A percentile compares a stretch with the other conserved stretches of the same genome.
These are phyloP conservation scores for Mesocentrotus franciscanus DNA, from an alignment of 53 echinoderm and acorn worm genomes.

Conservation along the genomic window DNA sequence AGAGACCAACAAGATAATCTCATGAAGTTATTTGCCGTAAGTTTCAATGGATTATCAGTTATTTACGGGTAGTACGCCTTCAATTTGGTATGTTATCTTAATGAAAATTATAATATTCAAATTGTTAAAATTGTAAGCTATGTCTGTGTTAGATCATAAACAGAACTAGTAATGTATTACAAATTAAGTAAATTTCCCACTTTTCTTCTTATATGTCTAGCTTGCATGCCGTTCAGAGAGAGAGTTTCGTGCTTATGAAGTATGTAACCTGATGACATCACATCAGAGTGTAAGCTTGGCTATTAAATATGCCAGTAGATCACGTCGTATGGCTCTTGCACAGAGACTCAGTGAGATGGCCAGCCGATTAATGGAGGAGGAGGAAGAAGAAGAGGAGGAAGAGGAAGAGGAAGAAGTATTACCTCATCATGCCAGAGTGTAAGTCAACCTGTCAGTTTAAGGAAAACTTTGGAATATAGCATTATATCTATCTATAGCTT, in stretches of 20 bases:
- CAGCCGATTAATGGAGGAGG: slow-evolving; percentile 78
- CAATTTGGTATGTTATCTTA: background rate
- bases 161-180: background rate
- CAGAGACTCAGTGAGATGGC: slow-evolving; percentile 89
- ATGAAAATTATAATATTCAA: background rate
- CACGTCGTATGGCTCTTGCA: slow-evolving; percentile 84
- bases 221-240: slow-evolving; percentile 92
- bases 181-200: background rate
- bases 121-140: background rate
- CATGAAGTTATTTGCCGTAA: slow-evolving; percentile 98
- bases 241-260: slow-evolving; percentile 83
- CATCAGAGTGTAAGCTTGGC: slow-evolving; percentile 88
- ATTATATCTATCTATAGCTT: background rate
- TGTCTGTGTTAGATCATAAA: background rate
- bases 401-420: slow-evolving; percentile 74
- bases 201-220: slow-evolving; percentile 59
- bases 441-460: background rate
- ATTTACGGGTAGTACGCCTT: background rate
- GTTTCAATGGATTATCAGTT: slow-evolving; percentile 17
- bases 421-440: background rate
- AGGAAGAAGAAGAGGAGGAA: slow-evolving; percentile 71
- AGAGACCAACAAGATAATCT: slow-evolving; percentile 81
- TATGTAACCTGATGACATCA: slow-evolving; percentile 87
- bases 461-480: background rate
- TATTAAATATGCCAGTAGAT: slow-evolving; percentile 95